Percentiles rank a stretch among this genome's conserved stretches.
Conservation (phyloP, 2,113 vertebrate genomes). For the Podiceps cristatus region DNA sequence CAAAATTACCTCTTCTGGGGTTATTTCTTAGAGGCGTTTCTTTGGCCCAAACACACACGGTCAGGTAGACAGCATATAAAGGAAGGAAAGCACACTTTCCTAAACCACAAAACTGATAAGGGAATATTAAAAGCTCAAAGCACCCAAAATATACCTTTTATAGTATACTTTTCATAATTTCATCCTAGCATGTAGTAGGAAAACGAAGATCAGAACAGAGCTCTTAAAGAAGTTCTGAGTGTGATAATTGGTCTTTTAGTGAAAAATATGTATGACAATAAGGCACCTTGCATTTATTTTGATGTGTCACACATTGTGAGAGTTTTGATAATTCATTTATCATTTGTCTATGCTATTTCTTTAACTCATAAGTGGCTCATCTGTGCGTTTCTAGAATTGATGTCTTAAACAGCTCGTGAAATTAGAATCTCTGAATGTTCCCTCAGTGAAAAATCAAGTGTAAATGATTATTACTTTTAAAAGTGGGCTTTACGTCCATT, state of each 20-base stretch:
- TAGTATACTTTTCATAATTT: not conserved
- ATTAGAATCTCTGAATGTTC: not conserved
- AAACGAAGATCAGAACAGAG: not conserved
- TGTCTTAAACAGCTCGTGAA: not conserved
- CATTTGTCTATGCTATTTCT: not conserved
- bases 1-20: not conserved
- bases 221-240: not conserved
- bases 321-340: conserved; percentile 15
- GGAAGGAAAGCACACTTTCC: not conserved
- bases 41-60: not conserved
- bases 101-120: not conserved
- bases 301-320: not conserved
- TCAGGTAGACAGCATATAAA: not conserved
- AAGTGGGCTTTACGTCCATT: not conserved
- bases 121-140: not conserved
- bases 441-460: not conserved
- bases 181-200: not conserved
- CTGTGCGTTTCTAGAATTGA: not conserved
- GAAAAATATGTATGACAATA: not conserved
- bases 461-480: not conserved
- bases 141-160: not conserved
- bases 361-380: not conserved
- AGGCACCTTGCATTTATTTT: not conserved
- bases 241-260: conserved; percentile 10
- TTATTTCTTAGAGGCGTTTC: not conserved